Conservation (phyloP, 2,888 invertebrate genomes). For the Congeria kusceri region DNA sequence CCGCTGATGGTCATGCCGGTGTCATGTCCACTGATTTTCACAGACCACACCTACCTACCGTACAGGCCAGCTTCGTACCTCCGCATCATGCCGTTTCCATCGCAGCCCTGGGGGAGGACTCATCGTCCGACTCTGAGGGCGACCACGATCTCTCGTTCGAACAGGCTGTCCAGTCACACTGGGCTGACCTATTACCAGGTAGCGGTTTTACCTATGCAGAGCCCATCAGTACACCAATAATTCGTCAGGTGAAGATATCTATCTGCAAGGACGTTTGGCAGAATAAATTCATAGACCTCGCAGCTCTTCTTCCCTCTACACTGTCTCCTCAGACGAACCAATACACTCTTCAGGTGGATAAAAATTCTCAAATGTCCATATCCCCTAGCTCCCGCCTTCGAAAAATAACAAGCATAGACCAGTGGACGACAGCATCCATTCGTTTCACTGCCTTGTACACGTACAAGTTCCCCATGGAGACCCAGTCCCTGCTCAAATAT, state of each 20-base stretch:
- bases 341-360: constrained; percentile 16
- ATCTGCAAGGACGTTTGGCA: constrained; percentile 13
- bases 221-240: constrained; percentile 25
- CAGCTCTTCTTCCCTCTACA: constrained; percentile 1
- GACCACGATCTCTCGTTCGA: background rate
- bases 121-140: background rate
- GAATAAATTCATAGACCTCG: constrained; percentile 24
- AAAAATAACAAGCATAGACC: constrained; percentile 9
- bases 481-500: constrained; percentile 44
- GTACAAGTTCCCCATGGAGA: constrained; percentile 27
- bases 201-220: constrained; percentile 10
- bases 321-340: background rate
- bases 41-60: background rate
- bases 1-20: too few relatives aligned
- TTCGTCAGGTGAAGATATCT: constrained; percentile 13
- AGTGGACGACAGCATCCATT: constrained; percentile 37
- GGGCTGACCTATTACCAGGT: constrained; percentile 11
- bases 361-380: constrained; percentile 8
- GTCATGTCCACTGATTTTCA: background rate
- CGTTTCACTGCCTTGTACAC: constrained; percentile 33
- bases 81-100: too few relatives aligned
- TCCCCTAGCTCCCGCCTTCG: background rate
- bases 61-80: too few relatives aligned
- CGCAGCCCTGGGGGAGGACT: too few relatives aligned
- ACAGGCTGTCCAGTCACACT: constrained; percentile 3